phyloP scores from a whole-genome alignment of 2,113 vertebrate genomes.

The Chionis minor region DNA sequence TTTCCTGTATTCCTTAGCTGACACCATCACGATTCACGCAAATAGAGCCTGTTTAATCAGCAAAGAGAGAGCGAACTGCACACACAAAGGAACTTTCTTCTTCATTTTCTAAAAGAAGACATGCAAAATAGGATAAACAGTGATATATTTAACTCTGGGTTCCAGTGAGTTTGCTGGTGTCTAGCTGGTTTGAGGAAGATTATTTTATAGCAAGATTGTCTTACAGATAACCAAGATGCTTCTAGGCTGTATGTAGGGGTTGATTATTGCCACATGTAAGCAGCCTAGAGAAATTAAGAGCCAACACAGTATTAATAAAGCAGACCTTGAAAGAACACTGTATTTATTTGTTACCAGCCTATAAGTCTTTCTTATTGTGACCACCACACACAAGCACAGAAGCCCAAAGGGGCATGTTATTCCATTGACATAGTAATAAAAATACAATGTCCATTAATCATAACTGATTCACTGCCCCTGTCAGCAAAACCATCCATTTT shows the following conservation, averaged over 20 bases:
- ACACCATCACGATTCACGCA: background rate
- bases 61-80: background rate
- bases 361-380: background rate
- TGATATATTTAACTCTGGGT: background rate
- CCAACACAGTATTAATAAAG: background rate
- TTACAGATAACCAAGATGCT: background rate
- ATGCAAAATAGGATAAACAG: background rate
- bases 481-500: background rate
- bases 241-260: background rate
- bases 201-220: background rate
- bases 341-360: background rate
- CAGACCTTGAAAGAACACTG: background rate
- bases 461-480: background rate
- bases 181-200: background rate
- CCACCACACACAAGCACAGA: background rate
- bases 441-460: background rate
- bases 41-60: background rate
- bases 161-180: background rate
- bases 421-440: background rate
- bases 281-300: background rate
- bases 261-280: constrained; percentile 30
- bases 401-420: background rate
- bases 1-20: background rate
- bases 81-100: background rate
- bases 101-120: background rate